These are phyloP conservation scores for Serranus cabrilla DNA, from an alignment of 2,797 vertebrate species.

Conservation along the genomic window DNA sequence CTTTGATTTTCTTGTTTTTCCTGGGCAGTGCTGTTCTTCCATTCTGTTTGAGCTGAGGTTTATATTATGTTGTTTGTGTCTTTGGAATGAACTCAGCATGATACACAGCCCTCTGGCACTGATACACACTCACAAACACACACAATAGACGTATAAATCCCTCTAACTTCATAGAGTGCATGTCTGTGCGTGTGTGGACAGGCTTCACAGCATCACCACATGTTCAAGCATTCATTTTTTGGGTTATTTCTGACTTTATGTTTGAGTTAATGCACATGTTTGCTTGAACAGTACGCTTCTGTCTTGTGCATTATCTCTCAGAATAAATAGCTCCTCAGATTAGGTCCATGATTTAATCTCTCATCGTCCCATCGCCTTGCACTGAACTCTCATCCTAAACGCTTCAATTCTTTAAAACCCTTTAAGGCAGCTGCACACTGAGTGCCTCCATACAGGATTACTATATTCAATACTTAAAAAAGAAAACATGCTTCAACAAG, in stretches of 20 bases:
- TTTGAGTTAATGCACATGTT: not conserved
- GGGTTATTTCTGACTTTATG: conserved; percentile 10
- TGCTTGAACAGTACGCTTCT: not conserved
- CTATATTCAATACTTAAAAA: conserved; percentile 47
- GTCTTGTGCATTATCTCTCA: conserved; percentile 2
- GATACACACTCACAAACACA: conserved; percentile 26
- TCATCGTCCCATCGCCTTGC: conserved; percentile 3
- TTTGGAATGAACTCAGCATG: conserved; percentile 65
- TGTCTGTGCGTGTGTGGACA: not conserved
- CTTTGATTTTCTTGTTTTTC: conserved; percentile 58
- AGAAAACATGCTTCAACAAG: conserved; percentile 59
- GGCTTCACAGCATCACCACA: conserved; percentile 8
- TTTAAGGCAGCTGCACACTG: conserved; percentile 20
- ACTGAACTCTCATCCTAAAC: conserved; percentile 39
- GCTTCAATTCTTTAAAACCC: conserved; percentile 36
- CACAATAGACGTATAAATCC: conserved; percentile 14
- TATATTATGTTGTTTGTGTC: conserved; percentile 68
- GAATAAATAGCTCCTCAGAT: conserved; percentile 42
- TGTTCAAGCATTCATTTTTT: not conserved
- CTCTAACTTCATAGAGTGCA: conserved; percentile 10
- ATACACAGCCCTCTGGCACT: conserved; percentile 59
- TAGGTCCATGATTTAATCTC: conserved; percentile 25
- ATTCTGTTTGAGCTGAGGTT: conserved; percentile 58
- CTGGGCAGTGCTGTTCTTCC: conserved; percentile 44
- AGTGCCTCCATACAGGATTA: conserved; percentile 55